Evolutionary conservation across 2,113 vertebrate genomes (phyloP).

Genomic region (Colaptes auratus): DNA sequence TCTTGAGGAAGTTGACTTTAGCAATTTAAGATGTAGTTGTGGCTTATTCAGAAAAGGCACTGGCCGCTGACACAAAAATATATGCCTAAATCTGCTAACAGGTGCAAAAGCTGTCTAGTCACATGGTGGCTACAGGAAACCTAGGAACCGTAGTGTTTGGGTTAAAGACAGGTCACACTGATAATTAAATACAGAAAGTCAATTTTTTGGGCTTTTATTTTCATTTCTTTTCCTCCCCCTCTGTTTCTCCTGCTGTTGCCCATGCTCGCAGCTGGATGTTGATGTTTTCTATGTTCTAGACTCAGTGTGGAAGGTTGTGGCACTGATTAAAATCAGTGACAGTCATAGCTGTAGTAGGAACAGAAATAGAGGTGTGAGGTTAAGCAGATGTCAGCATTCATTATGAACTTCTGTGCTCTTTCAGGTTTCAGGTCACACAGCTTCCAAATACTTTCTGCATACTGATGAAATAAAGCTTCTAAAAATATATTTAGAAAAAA

Average conservation of each 20-base stretch:
- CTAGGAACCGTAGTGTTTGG: constrained; percentile 52
- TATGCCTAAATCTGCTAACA: constrained; percentile 41
- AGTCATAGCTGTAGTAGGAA: constrained; percentile 55
- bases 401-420: constrained; percentile 30
- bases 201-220: not conserved
- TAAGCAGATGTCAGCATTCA: constrained; percentile 38
- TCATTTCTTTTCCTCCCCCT: not conserved
- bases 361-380: constrained; percentile 56
- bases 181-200: constrained; percentile 29
- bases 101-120: constrained; percentile 62
- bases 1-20: constrained; percentile 85
- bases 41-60: constrained; percentile 63
- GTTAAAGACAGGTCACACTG: constrained; percentile 67
- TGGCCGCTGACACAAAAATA: constrained; percentile 41
- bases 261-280: not conserved
- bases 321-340: constrained; percentile 21
- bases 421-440: constrained; percentile 27
- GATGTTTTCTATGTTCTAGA: not conserved
- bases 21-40: constrained; percentile 59
- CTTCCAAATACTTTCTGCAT: not conserved
- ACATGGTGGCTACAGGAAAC: constrained; percentile 58
- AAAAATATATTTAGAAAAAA: not conserved
- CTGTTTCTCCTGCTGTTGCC: not conserved
- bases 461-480: not conserved
- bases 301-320: constrained; percentile 23